phyloP scores from a whole-genome alignment of 2,797 vertebrate genomes.

The Pempheris klunzingeri region DNA sequence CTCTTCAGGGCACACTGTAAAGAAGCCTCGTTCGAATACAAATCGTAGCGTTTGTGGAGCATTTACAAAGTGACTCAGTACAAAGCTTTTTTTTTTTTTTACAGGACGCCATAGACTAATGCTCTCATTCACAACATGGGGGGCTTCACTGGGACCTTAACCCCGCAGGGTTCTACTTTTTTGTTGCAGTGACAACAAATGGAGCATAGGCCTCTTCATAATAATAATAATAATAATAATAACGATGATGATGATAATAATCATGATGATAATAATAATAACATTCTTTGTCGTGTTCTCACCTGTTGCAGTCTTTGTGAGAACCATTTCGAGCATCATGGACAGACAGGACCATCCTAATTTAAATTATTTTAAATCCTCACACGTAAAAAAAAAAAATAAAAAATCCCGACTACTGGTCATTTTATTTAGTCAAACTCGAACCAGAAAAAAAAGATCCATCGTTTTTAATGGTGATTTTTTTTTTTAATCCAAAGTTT shows the following conservation, averaged over 20 bases:
- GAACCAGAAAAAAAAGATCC: neutral
- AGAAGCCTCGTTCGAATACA: neutral
- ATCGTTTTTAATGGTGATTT: neutral
- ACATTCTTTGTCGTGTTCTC: neutral
- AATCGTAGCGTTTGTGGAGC: neutral
- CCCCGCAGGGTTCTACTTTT: neutral
- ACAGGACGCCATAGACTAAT: neutral
- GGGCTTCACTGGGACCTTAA: neutral
- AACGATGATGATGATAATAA: neutral
- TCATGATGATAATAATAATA: neutral
- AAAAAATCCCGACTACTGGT: neutral
- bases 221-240: neutral
- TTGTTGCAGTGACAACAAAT: neutral
- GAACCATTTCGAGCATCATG: no score
- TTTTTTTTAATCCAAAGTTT: no score
- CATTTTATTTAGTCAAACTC: neutral
- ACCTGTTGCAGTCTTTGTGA: neutral
- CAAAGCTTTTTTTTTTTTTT: neutral
- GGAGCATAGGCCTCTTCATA: neutral
- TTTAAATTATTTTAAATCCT: no score
- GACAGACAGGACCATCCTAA: no score
- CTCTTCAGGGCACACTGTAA: neutral
- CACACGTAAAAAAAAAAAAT: no score
- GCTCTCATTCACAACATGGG: neutral
- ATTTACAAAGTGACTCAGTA: neutral